These are phyloP conservation scores for Parapsyche elsis DNA, from an alignment of 1,140 invertebrate species.

Conservation along the genomic window DNA sequence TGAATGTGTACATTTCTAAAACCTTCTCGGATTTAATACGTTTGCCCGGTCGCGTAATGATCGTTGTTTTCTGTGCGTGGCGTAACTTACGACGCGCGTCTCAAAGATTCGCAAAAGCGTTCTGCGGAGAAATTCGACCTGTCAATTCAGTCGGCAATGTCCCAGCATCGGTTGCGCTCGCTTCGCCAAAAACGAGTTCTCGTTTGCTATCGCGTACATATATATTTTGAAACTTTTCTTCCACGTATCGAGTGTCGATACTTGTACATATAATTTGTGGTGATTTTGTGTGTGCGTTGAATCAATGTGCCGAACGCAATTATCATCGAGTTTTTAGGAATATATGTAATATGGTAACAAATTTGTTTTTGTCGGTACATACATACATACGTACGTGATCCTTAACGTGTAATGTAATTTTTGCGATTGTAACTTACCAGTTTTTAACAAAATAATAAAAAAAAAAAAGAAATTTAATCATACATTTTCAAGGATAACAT, in stretches of 20 bases:
- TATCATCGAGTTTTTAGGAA: no score
- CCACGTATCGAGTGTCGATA: not conserved
- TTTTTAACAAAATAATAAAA: no score
- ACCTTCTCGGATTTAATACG: no score
- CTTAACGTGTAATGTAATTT: not conserved
- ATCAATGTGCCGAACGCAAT: no score
- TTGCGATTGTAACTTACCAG: not conserved
- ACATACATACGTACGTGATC: not conserved
- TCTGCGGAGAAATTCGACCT: not conserved
- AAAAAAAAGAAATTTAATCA: no score
- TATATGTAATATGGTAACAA: no score
- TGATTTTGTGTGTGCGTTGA: no score
- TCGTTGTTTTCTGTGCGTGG: not conserved
- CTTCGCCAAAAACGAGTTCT: not conserved
- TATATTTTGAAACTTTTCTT: not conserved
- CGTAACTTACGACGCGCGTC: not conserved
- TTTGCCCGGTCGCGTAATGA: no score
- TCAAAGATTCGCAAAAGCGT: not conserved
- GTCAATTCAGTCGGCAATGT: slow-evolving; percentile 1
- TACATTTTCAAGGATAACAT: no score
- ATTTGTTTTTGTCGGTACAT: not conserved
- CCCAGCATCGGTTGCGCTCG: not conserved
- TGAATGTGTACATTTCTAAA: no score
- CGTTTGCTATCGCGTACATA: no score
- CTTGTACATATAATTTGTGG: no score